A percentile compares a stretch with the other conserved stretches of the same genome.
phyloP scores from a whole-genome alignment of 2,888 invertebrate genomes.

The Zootermopsis nevadensis region DNA sequence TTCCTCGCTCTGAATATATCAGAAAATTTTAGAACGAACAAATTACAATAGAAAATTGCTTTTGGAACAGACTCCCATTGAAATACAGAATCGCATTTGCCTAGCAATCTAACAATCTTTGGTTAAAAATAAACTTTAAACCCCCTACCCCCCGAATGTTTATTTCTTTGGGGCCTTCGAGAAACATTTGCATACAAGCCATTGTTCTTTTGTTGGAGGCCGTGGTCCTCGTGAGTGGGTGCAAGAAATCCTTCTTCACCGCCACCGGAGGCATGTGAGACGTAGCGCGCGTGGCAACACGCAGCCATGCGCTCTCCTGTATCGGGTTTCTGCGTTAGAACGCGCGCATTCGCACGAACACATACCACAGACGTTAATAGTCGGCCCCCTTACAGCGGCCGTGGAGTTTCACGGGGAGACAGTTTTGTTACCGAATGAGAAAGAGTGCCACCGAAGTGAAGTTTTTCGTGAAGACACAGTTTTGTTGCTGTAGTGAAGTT shows the following conservation, averaged over 20 bases:
- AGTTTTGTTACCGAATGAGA: too few relatives aligned
- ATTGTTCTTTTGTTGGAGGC: not conserved
- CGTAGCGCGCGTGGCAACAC: slow-evolving; percentile 21
- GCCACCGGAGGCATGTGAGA: not conserved
- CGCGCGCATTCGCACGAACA: not conserved
- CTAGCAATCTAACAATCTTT: too few relatives aligned
- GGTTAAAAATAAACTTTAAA: not conserved
- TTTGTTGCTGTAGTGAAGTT: not conserved
- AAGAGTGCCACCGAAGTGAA: too few relatives aligned
- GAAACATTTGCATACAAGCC: not conserved
- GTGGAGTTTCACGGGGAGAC: not conserved
- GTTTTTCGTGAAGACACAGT: too few relatives aligned
- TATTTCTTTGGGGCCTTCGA: not conserved
- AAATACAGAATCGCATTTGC: too few relatives aligned
- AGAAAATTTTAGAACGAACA: too few relatives aligned
- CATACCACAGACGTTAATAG: slow-evolving; percentile 24
- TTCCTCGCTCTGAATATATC: too few relatives aligned
- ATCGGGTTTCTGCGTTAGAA: slow-evolving; percentile 19
- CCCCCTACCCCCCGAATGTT: too few relatives aligned
- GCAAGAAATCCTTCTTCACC: not conserved
- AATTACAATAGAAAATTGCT: too few relatives aligned
- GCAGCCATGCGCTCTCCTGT: slow-evolving; percentile 40
- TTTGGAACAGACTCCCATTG: too few relatives aligned
- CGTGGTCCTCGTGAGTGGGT: not conserved
- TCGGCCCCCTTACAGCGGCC: not conserved